Evolutionary conservation across 2,888 invertebrate species (phyloP), one percentile per base, ranked within the genome.

Genomic region (Zhengitettix transpicula): DNA sequence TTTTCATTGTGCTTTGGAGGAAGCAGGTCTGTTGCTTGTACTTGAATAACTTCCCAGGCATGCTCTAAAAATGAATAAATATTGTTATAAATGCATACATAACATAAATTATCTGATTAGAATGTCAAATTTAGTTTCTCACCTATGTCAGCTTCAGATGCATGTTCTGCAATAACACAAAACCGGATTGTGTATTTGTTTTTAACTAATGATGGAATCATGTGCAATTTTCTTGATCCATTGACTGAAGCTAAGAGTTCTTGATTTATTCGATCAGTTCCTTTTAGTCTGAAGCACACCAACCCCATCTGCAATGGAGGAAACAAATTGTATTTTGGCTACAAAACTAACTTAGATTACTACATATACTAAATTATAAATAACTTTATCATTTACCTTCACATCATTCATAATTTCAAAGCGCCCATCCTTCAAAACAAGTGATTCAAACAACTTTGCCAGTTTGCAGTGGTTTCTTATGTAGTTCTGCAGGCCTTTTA

Each of bases 341-440:
- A 47, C 8, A 8, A 14, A n/a, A 47, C 47, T 14, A 12, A 14
- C 12, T 47, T 47, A 7, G 12, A 47, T 8, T 8, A 47, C 1
- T 7, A 7, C 2, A 3, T 47, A 47, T n/a, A 7, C 2, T 14
- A 8, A 14, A 8, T 8, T 14, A n/a, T 47, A 14, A 47, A 47
- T 8, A 28, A 28, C 28, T 5, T 28, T 5, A 7, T 5, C 28
- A 28, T 5, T 64, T 42, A 66, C 74, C 65, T 77, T 75, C 0
- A 89, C 89, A 65, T 87, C 82, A 68, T 89, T 89, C 57, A 84
- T 74, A 1, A 90, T 81, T 70, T 90, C 87, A 70, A 89, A 91
- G 44, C 87, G 76, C 10, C 75, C 74, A 69, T 91, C 88, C 57
- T 78, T 77, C 54, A 74, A 73, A n/a, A 89, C 83, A 51, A 83